Base-by-base conservation (phyloP, 2,888 invertebrate genomes). In the Drosophila sordidula region DNA sequence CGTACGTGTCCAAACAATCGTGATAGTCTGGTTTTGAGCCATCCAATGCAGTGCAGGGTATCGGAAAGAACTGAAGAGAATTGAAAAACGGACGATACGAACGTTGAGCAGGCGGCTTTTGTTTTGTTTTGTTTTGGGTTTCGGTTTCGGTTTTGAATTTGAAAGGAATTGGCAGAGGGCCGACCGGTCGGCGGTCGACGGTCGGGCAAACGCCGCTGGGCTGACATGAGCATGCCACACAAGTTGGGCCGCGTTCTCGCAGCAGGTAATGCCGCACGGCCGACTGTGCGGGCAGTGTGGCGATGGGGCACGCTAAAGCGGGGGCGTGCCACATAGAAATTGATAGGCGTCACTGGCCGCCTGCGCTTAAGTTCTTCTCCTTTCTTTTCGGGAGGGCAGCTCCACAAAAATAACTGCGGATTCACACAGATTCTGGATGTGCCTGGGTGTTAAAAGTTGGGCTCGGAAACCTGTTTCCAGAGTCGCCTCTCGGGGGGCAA, bases 161-260 rank as follows among this genome's bases (percentile, higher is more conserved):
- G 80, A 80, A 78, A 80, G 62, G 78, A 78, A 78, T 78, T 78
- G 78, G 81, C 79, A 65, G 62, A 46, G 50, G 66, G 66, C 47
- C 47, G 55, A 49, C 18, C 29, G 29, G 9, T 9, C 29, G 29
- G 9, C 29, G 29, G 29, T 29, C 29, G 29, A 9, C 29, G 29
- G 29, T 29, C 29, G 38, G 46, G 38, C 52, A 36, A 59, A 68
- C 44, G 80, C 83, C 80, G 77, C 54, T 64, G 29, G 80, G 80
- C 76, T 78, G 79, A 85, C 83, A 75, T 79, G 79, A 75, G 44
- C 63, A 73, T 80, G 82, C 82, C 82, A 82, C 82, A 87, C 82
- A 82, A 78, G 66, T 73, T 51, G 80, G 50, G 42, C 42, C 25
- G 49, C 26, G 63, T 47, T 54, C 41, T 6, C 22, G 62, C 54